A percentile compares a stretch with the other conserved stretches of the same genome.
These are phyloP conservation scores for Poecile atricapillus DNA, from an alignment of 2,113 vertebrate genomes.

Conservation along the genomic window DNA sequence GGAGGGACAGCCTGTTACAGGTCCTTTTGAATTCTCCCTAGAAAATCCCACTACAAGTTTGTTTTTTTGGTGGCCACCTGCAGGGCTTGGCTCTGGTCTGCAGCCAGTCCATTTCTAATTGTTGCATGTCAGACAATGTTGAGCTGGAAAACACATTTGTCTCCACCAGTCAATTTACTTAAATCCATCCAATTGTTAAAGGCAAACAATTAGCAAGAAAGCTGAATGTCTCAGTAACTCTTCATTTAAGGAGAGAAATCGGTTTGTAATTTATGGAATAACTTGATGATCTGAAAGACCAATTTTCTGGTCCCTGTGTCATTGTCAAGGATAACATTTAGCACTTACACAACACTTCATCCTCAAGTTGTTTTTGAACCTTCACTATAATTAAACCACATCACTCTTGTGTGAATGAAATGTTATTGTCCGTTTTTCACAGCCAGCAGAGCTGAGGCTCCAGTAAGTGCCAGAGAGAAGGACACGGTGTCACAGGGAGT, in stretches of 20 bases:
- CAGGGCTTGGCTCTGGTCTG: background rate
- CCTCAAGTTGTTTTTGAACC: slow-evolving; percentile 23
- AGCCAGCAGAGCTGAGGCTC: background rate
- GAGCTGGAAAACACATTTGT: background rate
- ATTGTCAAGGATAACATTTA: background rate
- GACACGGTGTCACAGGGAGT: background rate
- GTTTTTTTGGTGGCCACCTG: background rate
- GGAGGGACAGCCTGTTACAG: background rate
- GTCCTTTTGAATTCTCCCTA: background rate
- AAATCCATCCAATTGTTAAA: background rate
- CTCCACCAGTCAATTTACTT: background rate
- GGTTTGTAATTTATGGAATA: slow-evolving; percentile 14
- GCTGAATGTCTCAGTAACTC: background rate
- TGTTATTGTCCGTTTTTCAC: background rate
- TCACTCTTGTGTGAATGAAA: background rate
- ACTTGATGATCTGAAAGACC: background rate
- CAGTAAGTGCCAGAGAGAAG: background rate
- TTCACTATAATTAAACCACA: slow-evolving; percentile 1
- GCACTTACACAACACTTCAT: background rate
- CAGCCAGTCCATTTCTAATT: background rate
- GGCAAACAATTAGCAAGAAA: slow-evolving; percentile 17
- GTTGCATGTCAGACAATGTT: background rate
- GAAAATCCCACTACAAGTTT: background rate
- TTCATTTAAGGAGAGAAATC: background rate
- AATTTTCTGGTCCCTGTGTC: background rate